phyloP scores from a whole-genome alignment of 2,888 invertebrate species.

The Chromoteleia sp. region DNA sequence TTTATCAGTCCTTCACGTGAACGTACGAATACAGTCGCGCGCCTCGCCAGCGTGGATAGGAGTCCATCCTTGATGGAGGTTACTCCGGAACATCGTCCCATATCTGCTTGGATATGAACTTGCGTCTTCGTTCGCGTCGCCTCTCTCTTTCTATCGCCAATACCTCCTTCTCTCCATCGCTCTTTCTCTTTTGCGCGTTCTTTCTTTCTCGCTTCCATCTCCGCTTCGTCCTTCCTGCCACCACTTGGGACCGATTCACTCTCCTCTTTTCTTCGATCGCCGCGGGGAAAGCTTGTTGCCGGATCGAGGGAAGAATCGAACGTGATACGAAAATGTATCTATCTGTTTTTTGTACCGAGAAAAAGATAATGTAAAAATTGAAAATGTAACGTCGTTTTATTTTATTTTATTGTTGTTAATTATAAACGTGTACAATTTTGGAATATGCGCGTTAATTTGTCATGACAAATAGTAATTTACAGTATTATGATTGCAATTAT shows the following conservation, averaged over 20 bases:
- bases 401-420: too few relatives aligned
- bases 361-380: too few relatives aligned
- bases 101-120: slow-evolving; percentile 83
- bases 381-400: too few relatives aligned
- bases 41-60: slow-evolving; percentile 69
- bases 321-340: too few relatives aligned
- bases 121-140: slow-evolving; percentile 79
- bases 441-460: too few relatives aligned
- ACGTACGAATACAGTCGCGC: slow-evolving; percentile 35
- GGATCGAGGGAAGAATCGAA: slow-evolving; percentile 8
- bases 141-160: slow-evolving; percentile 64
- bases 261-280: slow-evolving; percentile 45
- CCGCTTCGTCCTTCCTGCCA: slow-evolving; percentile 62
- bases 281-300: slow-evolving; percentile 19
- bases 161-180: slow-evolving; percentile 35
- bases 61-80: slow-evolving; percentile 84
- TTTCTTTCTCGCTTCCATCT: slow-evolving; percentile 61
- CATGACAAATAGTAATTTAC: too few relatives aligned
- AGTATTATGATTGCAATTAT: too few relatives aligned
- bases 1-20: slow-evolving; percentile 49
- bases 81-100: slow-evolving; percentile 84
- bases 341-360: too few relatives aligned
- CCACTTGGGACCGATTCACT: slow-evolving; percentile 52
- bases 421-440: too few relatives aligned
- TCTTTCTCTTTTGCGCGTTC: slow-evolving; percentile 44